These are phyloP conservation scores for Potamarius usumacintae DNA, from an alignment of 2,113 vertebrate genomes.

Conservation along the genomic window DNA sequence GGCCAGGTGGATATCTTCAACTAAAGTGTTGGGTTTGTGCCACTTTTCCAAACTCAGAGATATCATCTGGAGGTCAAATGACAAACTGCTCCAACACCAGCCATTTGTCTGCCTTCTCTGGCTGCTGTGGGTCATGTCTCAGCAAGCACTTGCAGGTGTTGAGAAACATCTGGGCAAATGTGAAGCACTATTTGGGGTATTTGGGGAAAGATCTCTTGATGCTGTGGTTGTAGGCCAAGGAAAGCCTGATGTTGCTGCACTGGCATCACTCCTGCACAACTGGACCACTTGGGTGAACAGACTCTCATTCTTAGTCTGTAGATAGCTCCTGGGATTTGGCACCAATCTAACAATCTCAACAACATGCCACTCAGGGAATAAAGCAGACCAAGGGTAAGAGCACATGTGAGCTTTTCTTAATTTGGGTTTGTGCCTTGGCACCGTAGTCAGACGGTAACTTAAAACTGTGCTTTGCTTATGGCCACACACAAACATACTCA, in stretches of 20 bases:
- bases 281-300: background rate
- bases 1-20: background rate
- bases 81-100: background rate
- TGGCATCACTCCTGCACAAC: background rate
- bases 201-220: background rate
- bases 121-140: background rate
- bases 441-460: background rate
- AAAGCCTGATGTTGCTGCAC: background rate
- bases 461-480: background rate
- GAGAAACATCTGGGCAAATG: background rate
- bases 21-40: too few relatives aligned
- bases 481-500: background rate
- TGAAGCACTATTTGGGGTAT: background rate
- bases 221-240: background rate
- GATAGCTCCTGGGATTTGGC: background rate
- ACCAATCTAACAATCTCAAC: background rate
- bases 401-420: constrained; percentile 2
- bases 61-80: background rate
- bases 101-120: background rate
- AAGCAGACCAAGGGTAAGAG: background rate
- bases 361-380: background rate
- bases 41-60: background rate
- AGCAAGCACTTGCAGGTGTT: background rate
- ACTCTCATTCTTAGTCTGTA: background rate
- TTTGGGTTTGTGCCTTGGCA: background rate